Base-by-base conservation (phyloP, 2,113 vertebrate species). In the Centropus unirufus region DNA sequence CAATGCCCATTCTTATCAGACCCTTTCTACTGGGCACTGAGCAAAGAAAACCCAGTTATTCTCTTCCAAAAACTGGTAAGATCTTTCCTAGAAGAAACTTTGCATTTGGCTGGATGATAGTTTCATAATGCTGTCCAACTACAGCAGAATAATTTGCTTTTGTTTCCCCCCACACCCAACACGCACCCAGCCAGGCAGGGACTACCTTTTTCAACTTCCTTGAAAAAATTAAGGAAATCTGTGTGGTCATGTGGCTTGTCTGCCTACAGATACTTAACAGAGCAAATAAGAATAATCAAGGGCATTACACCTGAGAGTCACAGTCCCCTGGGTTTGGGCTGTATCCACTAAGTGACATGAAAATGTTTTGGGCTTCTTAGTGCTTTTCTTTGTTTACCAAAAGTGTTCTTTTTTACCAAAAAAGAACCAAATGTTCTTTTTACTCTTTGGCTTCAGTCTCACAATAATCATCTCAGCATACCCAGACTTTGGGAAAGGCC, bases 341-440 rank as follows among this genome's bases (percentile, higher is more conserved):
- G 0, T 51, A 80, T 58, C 54, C 85, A 5, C 39, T 55, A 15
- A 3, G 1, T 7, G 24, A 73, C 57, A 75, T 0, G 0, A 72
- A 91, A 69, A 32, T 0, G 0, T 59, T 79, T 34, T 84, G 34
- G 84, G 42, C n/a, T 91, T 44, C 58, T 75, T 47, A 44, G 30
- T 16, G 7, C 9, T 82, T 73, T 85, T 30, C 11, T 69, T 30
- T 70, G n/a, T n/a, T n/a, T n/a, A n/a, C n/a, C n/a, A n/a, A n/a
- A n/a, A n/a, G n/a, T n/a, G n/a, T n/a, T n/a, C n/a, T n/a, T n/a
- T n/a, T n/a, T n/a, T n/a, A n/a, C n/a, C n/a, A n/a, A n/a, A n/a
- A n/a, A n/a, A n/a, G n/a, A n/a, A n/a, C n/a, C n/a, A n/a, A n/a
- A n/a, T n/a, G 32, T 46, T 86, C 29, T 15, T 19, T 85, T 64